phyloP scores from a whole-genome alignment of 2,113 vertebrate species.

The Labeo catla region DNA sequence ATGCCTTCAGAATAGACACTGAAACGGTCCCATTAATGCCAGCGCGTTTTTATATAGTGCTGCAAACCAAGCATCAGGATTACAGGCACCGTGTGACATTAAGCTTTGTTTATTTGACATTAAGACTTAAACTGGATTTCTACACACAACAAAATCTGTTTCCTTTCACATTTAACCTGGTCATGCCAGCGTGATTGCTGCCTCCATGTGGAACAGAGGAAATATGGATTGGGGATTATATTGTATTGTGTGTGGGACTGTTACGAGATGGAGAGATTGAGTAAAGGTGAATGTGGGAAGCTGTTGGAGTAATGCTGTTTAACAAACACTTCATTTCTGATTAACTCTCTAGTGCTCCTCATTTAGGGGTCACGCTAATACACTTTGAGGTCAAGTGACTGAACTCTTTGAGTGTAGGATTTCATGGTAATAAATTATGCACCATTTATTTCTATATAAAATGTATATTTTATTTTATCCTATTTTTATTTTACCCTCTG shows the following conservation, averaged over 20 bases:
- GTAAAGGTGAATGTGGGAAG: slow-evolving; percentile 12
- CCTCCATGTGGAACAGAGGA: neutral
- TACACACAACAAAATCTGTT: slow-evolving; percentile 9
- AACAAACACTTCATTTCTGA: slow-evolving; percentile 25
- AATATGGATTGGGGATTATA: slow-evolving; percentile 30
- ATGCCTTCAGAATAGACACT: slow-evolving; percentile 50
- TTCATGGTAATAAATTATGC: no score
- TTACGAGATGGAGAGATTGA: neutral
- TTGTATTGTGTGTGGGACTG: neutral
- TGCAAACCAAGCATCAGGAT: neutral
- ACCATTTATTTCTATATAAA: no score
- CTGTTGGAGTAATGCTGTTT: slow-evolving; percentile 30
- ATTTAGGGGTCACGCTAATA: no score
- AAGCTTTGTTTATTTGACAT: slow-evolving; percentile 36
- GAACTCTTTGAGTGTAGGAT: no score
- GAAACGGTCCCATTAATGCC: slow-evolving; percentile 32
- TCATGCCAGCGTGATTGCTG: neutral
- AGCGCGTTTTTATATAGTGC: neutral
- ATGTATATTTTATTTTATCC: neutral
- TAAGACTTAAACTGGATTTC: neutral
- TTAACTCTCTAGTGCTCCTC: neutral
- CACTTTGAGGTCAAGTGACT: no score
- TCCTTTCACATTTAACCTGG: slow-evolving; percentile 6
- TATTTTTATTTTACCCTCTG: neutral
- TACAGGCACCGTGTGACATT: neutral